phyloP scores from a whole-genome alignment of 1,140 invertebrate genomes.

The Uloborus diversus region DNA sequence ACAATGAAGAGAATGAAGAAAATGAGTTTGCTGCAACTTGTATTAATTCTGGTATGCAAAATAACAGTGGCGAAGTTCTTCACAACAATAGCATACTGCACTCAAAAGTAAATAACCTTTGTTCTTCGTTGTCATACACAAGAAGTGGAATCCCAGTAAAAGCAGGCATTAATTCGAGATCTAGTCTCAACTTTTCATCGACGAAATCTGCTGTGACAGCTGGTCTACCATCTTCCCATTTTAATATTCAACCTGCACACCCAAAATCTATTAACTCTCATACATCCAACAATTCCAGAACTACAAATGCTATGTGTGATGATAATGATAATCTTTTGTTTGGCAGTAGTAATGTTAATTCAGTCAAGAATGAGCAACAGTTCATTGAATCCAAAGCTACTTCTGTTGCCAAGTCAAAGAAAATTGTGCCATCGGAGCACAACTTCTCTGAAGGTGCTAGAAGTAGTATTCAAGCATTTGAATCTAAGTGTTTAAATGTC shows the following conservation, averaged over 20 bases:
- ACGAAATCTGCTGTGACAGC: background rate
- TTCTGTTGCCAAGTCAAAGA: background rate
- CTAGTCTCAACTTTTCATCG: slow-evolving; percentile 25
- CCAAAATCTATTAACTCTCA: background rate
- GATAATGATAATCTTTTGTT: slow-evolving; percentile 45
- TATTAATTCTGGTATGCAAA: slow-evolving; percentile 65
- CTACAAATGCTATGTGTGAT: slow-evolving; percentile 22
- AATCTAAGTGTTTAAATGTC: slow-evolving; percentile 34
- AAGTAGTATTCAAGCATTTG: slow-evolving; percentile 16
- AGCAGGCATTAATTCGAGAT: slow-evolving; percentile 7
- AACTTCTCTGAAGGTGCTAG: background rate
- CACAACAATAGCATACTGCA: slow-evolving; percentile 34
- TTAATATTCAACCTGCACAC: background rate
- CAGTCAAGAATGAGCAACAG: background rate
- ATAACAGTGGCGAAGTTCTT: slow-evolving; percentile 28
- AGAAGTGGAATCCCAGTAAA: slow-evolving; percentile 56
- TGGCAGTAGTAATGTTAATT: slow-evolving; percentile 1
- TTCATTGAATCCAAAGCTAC: background rate
- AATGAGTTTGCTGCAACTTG: slow-evolving; percentile 64
- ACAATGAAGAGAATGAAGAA: slow-evolving; percentile 57
- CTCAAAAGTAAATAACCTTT: slow-evolving; percentile 39
- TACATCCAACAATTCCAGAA: background rate
- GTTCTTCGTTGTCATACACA: background rate
- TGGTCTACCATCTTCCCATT: background rate
- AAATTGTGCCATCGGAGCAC: background rate